Conservation (phyloP, 2,797 vertebrate genomes). For the Sebastolobus alascanus region DNA sequence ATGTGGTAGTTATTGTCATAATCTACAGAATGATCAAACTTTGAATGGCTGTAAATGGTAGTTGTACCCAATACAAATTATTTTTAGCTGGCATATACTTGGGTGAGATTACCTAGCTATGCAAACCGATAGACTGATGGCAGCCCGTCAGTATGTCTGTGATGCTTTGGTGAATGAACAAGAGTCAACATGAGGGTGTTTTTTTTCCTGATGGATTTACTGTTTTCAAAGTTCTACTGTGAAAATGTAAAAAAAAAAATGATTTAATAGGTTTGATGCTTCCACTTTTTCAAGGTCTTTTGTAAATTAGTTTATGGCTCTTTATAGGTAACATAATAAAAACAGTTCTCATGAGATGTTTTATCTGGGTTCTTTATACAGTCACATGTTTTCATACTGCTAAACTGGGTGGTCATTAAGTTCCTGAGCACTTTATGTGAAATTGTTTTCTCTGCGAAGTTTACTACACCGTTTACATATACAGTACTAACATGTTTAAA, state of each 20-base stretch:
- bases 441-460: not conserved
- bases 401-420: not conserved
- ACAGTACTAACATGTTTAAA: not conserved
- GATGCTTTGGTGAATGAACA: conserved; percentile 37
- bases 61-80: not conserved
- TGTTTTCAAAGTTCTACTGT: conserved; percentile 64
- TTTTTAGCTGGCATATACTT: conserved; percentile 3
- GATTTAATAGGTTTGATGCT: conserved; percentile 48
- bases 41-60: not conserved
- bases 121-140: conserved; percentile 49
- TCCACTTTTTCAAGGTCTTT: conserved; percentile 56
- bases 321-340: conserved; percentile 46
- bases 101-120: conserved; percentile 48
- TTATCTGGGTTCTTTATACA: not conserved
- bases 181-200: not conserved
- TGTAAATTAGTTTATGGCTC: conserved; percentile 42
- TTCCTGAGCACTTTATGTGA: not conserved
- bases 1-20: not conserved
- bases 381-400: not conserved
- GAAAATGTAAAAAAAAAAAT: conserved; percentile 36
- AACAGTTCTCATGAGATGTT: conserved; percentile 30
- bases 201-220: conserved; percentile 26
- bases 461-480: not conserved
- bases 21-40: not conserved
- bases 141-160: conserved; percentile 13